These are phyloP conservation scores for Araneus ventricosus DNA, from an alignment of 1,140 invertebrate species.

Conservation along the genomic window DNA sequence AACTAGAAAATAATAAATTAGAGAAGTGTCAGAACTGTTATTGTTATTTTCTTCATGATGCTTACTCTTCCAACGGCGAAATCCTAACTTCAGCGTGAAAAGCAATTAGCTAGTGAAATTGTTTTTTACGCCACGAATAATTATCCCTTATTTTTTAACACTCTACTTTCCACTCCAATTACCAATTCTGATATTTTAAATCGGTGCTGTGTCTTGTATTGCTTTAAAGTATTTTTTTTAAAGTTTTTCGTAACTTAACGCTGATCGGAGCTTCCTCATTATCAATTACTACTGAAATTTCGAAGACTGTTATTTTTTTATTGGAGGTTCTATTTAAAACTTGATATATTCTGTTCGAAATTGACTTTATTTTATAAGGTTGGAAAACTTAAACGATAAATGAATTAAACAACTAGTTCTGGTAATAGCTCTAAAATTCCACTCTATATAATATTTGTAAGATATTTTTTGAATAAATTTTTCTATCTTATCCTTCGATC, in stretches of 20 bases:
- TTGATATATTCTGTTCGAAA: too few species aligned
- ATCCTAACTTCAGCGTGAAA: not conserved
- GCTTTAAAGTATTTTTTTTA: not conserved
- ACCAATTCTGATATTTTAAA: not conserved
- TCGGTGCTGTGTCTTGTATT: not conserved
- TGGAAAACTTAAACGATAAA: too few species aligned
- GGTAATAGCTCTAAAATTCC: too few species aligned
- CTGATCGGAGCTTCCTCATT: not conserved
- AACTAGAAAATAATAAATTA: not conserved
- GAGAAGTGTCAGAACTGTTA: not conserved
- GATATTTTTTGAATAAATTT: too few species aligned
- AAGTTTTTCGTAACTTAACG: not conserved
- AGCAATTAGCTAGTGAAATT: not conserved
- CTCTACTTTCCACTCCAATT: conserved; percentile 5
- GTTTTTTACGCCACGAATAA: not conserved
- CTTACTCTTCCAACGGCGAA: not conserved
- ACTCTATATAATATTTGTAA: too few species aligned
- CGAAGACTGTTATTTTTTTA: too few species aligned
- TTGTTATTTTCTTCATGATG: not conserved
- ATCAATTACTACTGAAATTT: not conserved
- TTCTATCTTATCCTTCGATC: too few species aligned
- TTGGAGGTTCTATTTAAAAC: too few species aligned
- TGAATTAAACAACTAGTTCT: too few species aligned
- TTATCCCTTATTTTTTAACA: not conserved
- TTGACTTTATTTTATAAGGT: too few species aligned